Evolutionary conservation across 2,888 invertebrate genomes (phyloP).

Genomic region (Sinohyriopsis cumingii): DNA sequence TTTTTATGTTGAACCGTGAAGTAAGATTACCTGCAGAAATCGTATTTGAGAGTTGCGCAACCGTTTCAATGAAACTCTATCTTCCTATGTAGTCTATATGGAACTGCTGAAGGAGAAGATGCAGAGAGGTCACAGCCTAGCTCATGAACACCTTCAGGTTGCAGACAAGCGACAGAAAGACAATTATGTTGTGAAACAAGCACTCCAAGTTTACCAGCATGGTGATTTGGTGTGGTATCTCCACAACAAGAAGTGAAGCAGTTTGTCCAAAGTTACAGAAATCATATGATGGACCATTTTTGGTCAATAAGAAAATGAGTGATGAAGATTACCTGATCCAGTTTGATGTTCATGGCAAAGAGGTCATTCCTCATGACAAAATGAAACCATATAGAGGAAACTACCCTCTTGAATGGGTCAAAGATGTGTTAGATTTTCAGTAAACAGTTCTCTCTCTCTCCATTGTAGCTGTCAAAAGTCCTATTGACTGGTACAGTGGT

Average conservation of each 20-base stretch:
- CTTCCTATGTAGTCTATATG: slow-evolving; percentile 15
- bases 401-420: too few relatives aligned
- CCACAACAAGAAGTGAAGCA: background rate
- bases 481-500: too few relatives aligned
- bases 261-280: slow-evolving; percentile 1
- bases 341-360: background rate
- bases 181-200: slow-evolving; percentile 2
- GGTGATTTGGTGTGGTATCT: slow-evolving; percentile 3
- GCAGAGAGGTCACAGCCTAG: slow-evolving; percentile 13
- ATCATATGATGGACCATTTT: slow-evolving; percentile 2
- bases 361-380: too few relatives aligned
- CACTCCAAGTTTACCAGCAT: background rate
- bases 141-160: slow-evolving; percentile 9
- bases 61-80: background rate
- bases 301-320: background rate
- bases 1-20: slow-evolving; percentile 32
- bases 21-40: slow-evolving; percentile 29
- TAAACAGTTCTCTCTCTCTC: too few relatives aligned
- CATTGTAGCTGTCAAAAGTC: too few relatives aligned
- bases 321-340: slow-evolving; percentile 2
- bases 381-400: too few relatives aligned
- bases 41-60: slow-evolving; percentile 9
- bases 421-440: too few relatives aligned
- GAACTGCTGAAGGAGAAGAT: slow-evolving; percentile 9
- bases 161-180: slow-evolving; percentile 5